Evolutionary conservation across 2,888 invertebrate genomes (phyloP).

Genomic region (Zeuzera pyrina): DNA sequence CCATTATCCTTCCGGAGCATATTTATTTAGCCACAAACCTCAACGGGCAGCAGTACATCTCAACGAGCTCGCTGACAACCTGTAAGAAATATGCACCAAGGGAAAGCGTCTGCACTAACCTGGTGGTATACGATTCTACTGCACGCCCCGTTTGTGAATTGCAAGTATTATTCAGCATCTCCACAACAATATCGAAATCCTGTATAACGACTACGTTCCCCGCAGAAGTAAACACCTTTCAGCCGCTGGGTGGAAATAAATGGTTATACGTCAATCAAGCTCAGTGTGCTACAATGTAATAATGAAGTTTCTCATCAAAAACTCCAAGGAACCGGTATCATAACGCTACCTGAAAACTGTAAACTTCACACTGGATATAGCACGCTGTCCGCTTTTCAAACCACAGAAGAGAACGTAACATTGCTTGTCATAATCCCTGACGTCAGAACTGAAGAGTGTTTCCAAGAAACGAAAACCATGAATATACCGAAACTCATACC

Average conservation of each 20-base stretch:
- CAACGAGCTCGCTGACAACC: slow-evolving; percentile 14
- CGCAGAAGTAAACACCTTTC: slow-evolving; percentile 4
- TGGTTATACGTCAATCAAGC: slow-evolving; percentile 3
- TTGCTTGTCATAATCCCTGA: slow-evolving; percentile 5
- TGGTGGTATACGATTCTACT: slow-evolving; percentile 3
- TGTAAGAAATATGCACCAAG: slow-evolving; percentile 11
- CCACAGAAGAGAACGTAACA: slow-evolving; percentile 1
- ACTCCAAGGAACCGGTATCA: slow-evolving; percentile 4
- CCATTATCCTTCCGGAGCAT: slow-evolving; percentile 24
- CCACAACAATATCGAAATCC: slow-evolving; percentile 1
- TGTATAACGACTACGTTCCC: slow-evolving; percentile 5
- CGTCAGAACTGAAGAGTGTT: slow-evolving; percentile 3
- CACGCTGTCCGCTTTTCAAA: slow-evolving; percentile 3
- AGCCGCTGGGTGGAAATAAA: background rate
- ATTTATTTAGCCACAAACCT: slow-evolving; percentile 19
- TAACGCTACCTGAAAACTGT: slow-evolving; percentile 1
- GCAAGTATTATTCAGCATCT: slow-evolving; percentile 2
- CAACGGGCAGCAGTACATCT: slow-evolving; percentile 17
- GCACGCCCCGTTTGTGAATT: slow-evolving; percentile 5
- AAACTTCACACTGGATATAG: slow-evolving; percentile 6
- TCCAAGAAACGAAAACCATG: background rate
- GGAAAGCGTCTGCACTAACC: background rate
- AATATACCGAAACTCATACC: background rate
- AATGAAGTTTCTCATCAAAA: slow-evolving; percentile 3
- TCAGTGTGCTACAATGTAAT: slow-evolving; percentile 3